Evolutionary conservation across 2,113 vertebrate genomes (phyloP).

Genomic region (Ellobius talpinus): DNA sequence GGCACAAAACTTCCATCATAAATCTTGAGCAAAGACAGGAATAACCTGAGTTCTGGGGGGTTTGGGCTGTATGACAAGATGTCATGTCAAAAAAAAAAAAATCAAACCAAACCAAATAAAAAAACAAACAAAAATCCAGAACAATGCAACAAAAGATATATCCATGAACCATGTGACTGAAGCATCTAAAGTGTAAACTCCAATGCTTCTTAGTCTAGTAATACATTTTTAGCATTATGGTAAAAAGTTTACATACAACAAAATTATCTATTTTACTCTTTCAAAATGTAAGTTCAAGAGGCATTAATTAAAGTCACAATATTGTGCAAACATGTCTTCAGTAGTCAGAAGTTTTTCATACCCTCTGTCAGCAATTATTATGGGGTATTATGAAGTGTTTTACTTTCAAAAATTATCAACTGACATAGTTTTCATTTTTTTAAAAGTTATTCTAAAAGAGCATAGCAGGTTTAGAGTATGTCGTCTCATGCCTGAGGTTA

Average conservation of each 20-base stretch:
- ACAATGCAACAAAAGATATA: background rate
- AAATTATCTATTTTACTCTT: background rate
- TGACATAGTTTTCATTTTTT: background rate
- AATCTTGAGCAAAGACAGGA: background rate
- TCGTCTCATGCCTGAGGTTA: too few relatives aligned
- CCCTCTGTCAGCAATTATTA: background rate
- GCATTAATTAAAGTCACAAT: background rate
- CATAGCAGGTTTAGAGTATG: too few relatives aligned
- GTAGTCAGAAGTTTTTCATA: background rate
- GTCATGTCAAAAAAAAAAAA: background rate
- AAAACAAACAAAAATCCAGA: background rate
- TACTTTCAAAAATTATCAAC: background rate
- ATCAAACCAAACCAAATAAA: background rate
- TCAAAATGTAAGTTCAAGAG: background rate
- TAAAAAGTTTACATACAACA: background rate
- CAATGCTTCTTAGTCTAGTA: background rate
- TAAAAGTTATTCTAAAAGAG: background rate
- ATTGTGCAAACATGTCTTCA: background rate
- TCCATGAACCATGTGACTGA: background rate
- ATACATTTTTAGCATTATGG: background rate
- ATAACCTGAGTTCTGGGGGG: too few relatives aligned
- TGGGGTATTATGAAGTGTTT: background rate
- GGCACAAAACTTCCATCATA: background rate
- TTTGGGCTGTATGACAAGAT: background rate
- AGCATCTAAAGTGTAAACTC: background rate